Base-by-base conservation (phyloP, 2,113 vertebrate genomes). In the Pholis gunnellus region DNA sequence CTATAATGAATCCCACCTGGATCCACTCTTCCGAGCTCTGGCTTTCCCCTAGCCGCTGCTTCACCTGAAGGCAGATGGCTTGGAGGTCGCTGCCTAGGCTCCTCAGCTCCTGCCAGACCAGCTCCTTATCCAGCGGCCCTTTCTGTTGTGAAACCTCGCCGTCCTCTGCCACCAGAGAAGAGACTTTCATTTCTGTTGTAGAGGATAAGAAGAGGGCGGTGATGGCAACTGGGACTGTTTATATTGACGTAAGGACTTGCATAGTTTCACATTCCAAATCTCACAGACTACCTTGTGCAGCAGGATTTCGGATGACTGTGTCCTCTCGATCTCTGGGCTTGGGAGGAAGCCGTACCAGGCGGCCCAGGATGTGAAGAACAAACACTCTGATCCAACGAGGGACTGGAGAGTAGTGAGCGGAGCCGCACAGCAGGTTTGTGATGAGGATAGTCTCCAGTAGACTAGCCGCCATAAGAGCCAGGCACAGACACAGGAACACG, bases 381-480 rank as follows among this genome's bases (percentile, higher is more conserved):
- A 95, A 6, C 2, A 92, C 73, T 25, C 13, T 34, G 52, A 94
- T 0, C 92, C 94, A 95, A 61, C 3, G 60, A 6, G 94, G 94
- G 8, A 94, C 31, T 0, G 90, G 85, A n/a, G 80, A 70, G 73
- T 85, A 74, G 25, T 87, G 57, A 13, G 1, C 31, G 1, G 93
- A 82, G 46, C 68, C 54, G 44, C 74, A 84, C 25, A 93, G 64
- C 59, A 95, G 81, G 48, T 94, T 93, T 72, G 93, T 94, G 79
- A 95, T 83, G 64, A 93, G 0, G 29, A 94, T 89, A 0, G 93
- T 95, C 87, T 95, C 94, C 75, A 94, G 74, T 1, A 96, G 78
- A 79, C 95, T 96, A 77, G 82, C 77, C 76, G 94, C 92, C 95
- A 93, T 96, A 67, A 96, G 84, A 74, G 92, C 54, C 81, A 95